These are phyloP conservation scores for Sebastes iracundus DNA, from an alignment of 2,797 vertebrate genomes.

Conservation along the genomic window DNA sequence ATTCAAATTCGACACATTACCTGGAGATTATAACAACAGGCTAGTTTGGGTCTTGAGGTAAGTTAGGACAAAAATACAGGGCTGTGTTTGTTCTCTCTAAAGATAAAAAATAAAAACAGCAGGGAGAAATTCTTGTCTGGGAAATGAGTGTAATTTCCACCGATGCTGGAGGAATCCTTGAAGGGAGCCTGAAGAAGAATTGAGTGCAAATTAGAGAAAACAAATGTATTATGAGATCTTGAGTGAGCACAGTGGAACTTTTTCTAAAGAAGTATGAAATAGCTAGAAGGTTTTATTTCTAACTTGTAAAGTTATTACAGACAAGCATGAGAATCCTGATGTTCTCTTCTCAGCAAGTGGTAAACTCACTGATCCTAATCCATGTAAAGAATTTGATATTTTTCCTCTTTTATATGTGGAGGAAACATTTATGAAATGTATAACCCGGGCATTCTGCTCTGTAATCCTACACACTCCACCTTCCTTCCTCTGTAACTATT, in stretches of 20 bases:
- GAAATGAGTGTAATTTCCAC: constrained; percentile 6
- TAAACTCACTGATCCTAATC: neutral
- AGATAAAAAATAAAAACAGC: neutral
- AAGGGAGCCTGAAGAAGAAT: constrained; percentile 16
- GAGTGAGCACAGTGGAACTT: neutral
- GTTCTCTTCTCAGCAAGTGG: neutral
- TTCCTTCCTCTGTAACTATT: neutral
- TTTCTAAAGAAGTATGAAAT: neutral
- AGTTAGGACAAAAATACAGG: neutral
- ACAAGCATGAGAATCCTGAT: neutral
- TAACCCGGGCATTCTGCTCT: neutral
- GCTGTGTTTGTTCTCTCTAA: neutral
- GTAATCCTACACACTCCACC: neutral
- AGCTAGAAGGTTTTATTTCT: neutral
- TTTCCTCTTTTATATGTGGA: neutral
- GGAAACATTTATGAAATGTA: neutral
- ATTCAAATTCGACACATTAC: neutral
- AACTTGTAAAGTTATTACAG: neutral
- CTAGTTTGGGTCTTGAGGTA: neutral
- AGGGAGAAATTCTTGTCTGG: neutral
- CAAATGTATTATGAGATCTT: constrained; percentile 6
- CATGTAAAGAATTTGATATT: neutral
- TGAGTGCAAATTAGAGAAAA: constrained; percentile 25
- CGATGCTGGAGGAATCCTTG: neutral
- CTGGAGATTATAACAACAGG: neutral